Evolutionary conservation across 2,888 invertebrate species (phyloP), one percentile per base, ranked within the genome.

Genomic region (Xestia rhomboidea): DNA sequence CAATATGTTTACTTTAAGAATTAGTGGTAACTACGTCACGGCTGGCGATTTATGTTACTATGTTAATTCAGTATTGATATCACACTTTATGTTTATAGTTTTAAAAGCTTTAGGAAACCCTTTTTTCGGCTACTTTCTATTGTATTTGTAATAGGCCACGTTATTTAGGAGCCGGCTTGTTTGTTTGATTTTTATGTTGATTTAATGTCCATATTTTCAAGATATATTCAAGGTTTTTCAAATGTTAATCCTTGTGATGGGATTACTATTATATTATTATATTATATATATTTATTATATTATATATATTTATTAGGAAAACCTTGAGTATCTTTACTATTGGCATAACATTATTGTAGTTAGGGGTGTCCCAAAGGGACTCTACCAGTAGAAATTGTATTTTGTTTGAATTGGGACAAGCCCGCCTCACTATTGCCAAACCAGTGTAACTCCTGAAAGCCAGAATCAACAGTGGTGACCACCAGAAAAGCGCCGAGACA

Each of bases 1-100:
- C 95, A 95, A 94, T 94, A 93, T 96, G 96, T 96, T 96, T 96
- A 94, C 96, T 96, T 96, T 96, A 92, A 91, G 94, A 94, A 96
- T 96, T 95, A 96, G 95, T 95, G 92, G 94, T 93, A 93, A 93
- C 92, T 93, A 91, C 92, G 91, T 89, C 91, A 92, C 90, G 92
- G 88, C 86, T 89, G 90, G 92, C 92, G 92, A 94, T 94, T 94
- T 94, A 94, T 94, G 93, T 93, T 88, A 85, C 88, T 93, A 93
- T 93, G 93, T 90, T 94, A 95, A 94, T 95, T 93, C 89, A 83
- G 89, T 93, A 93, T 93, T 92, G 92, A 91, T 93, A 93, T 93
- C 90, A 90, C 91, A 90, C 91, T 90, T 89, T 89, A 84, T 81
- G 82, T 88, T 88, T 89, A 84, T 90, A 89, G 87, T 88, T 90